These are phyloP conservation scores for Mustela nigripes DNA, from an alignment of 2,113 vertebrate species.

Conservation along the genomic window DNA sequence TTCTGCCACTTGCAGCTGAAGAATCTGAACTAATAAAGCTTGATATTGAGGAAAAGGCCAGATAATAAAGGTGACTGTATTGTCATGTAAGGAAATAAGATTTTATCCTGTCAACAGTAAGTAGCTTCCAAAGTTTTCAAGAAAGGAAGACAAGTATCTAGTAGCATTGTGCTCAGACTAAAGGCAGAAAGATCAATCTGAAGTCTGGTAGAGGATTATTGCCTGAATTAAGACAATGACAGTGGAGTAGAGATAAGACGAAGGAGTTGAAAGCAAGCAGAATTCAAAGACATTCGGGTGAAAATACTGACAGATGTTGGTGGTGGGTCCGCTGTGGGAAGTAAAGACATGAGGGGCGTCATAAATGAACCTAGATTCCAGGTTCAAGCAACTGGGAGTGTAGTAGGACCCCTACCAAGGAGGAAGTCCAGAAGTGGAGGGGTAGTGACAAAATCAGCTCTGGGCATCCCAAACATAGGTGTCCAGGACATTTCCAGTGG, in stretches of 20 bases:
- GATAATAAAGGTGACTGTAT: not conserved
- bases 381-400: not conserved
- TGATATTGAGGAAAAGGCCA: not conserved
- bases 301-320: not conserved
- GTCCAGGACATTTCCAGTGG: not conserved
- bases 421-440: not conserved
- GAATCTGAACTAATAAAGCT: not conserved
- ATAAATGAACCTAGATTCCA: not conserved
- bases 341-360: not conserved
- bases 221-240: not conserved
- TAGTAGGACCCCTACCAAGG: not conserved
- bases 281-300: not conserved
- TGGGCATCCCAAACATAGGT: not conserved
- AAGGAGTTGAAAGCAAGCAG: not conserved
- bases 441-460: not conserved
- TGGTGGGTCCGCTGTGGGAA: not conserved
- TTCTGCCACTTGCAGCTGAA: not conserved
- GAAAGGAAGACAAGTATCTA: not conserved
- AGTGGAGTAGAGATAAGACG: not conserved
- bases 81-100: not conserved
- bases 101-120: not conserved
- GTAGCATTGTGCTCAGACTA: not conserved
- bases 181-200: not conserved
- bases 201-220: not conserved
- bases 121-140: not conserved